Percentiles rank a stretch among this genome's conserved stretches.
Conservation (phyloP, 2,113 vertebrate species). For the Orthonyx spaldingii region DNA sequence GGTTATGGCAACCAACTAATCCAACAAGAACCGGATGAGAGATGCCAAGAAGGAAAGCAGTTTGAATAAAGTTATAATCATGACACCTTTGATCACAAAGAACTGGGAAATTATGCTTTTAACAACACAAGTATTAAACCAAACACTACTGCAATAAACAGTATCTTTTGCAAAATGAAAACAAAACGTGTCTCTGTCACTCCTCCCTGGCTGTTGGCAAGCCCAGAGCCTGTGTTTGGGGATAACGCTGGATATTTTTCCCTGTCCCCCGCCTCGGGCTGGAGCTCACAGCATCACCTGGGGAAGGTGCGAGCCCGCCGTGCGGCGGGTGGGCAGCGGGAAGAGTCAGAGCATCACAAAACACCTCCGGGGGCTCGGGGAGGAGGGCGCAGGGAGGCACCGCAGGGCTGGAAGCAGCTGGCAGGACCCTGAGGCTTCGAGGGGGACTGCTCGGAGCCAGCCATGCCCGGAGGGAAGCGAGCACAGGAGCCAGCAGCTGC, state of each 20-base stretch:
- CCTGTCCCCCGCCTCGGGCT: not conserved
- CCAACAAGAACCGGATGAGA: not conserved
- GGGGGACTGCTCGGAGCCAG: fast-evolving
- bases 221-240: not conserved
- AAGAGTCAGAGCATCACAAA: not conserved
- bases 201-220: not conserved
- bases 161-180: not conserved
- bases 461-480: not conserved
- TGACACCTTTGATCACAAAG: not conserved
- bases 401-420: not conserved
- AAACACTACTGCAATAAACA: not conserved
- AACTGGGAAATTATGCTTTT: not conserved
- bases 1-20: constrained; percentile 56
- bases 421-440: fast-evolving
- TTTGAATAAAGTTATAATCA: not conserved
- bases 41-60: not conserved
- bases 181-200: not conserved
- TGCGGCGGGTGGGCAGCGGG: not conserved
- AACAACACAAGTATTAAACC: not conserved
- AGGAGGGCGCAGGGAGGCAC: not conserved
- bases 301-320: not conserved
- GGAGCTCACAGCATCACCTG: constrained; percentile 23
- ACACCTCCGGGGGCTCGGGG: fast-evolving
- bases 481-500: not conserved
- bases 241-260: not conserved